Conservation (phyloP, 2,113 vertebrate species). For the Falco punctatus region DNA sequence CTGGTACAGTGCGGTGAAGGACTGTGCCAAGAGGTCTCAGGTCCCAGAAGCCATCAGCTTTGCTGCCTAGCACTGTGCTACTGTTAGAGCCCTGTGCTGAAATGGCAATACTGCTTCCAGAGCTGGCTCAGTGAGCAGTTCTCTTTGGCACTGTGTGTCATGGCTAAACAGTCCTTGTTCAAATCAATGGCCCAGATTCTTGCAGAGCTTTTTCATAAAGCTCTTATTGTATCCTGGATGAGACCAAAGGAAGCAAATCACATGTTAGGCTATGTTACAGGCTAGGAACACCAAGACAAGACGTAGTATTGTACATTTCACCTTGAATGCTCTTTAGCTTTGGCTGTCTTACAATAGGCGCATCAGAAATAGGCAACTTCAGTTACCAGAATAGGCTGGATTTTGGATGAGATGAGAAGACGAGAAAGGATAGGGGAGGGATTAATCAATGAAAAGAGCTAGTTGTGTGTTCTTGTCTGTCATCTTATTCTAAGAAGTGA, state of each 20-base stretch:
- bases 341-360: not conserved
- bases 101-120: not conserved
- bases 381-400: conserved; percentile 16
- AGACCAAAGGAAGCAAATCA: conserved; percentile 16
- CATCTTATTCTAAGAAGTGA: not conserved
- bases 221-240: not conserved
- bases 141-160: not conserved
- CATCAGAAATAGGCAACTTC: conserved; percentile 29
- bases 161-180: not conserved
- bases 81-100: not conserved
- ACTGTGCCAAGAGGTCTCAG: not conserved
- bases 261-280: conserved; percentile 30
- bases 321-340: conserved; percentile 42
- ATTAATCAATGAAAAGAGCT: conserved; percentile 1
- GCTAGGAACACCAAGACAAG: conserved; percentile 30
- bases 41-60: not conserved
- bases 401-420: not conserved
- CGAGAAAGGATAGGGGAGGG: not conserved
- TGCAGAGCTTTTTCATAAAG: conserved; percentile 23
- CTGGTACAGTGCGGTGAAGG: not conserved
- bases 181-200: conserved; percentile 21
- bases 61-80: not conserved
- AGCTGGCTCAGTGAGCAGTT: not conserved
- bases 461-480: not conserved
- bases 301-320: not conserved